Percentiles rank a stretch among this genome's conserved stretches.
Conservation (phyloP, 2,113 vertebrate genomes). For the Cepphus grylle region DNA sequence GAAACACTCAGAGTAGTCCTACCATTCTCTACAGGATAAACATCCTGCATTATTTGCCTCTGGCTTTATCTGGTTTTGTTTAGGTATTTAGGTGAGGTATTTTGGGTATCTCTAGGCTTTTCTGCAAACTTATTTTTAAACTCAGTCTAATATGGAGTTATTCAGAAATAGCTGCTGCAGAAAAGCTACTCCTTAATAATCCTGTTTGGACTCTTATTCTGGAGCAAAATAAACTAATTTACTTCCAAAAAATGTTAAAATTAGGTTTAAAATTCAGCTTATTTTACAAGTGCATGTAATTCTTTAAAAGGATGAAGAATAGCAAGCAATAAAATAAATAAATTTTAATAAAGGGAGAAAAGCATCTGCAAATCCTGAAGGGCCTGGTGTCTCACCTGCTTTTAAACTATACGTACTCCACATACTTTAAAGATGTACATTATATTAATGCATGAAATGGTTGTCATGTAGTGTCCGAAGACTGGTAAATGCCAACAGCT, state of each 20-base stretch:
- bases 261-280: background rate
- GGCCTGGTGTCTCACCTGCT: background rate
- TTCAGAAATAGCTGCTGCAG: background rate
- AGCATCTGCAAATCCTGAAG: background rate
- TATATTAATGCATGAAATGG: background rate
- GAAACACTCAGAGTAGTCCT: background rate
- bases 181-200: background rate
- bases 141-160: background rate
- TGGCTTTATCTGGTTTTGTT: background rate
- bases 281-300: background rate
- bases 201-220: background rate
- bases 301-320: background rate
- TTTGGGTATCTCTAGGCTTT: background rate
- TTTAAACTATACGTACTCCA: background rate
- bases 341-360: background rate
- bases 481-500: background rate
- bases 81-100: background rate
- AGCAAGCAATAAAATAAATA: background rate
- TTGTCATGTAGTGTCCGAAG: background rate
- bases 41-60: background rate
- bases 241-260: background rate
- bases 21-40: background rate
- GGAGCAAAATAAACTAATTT: background rate
- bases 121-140: background rate
- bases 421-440: background rate